Conservation (phyloP, 2,113 vertebrate species). For the Lampris megalopsis region DNA sequence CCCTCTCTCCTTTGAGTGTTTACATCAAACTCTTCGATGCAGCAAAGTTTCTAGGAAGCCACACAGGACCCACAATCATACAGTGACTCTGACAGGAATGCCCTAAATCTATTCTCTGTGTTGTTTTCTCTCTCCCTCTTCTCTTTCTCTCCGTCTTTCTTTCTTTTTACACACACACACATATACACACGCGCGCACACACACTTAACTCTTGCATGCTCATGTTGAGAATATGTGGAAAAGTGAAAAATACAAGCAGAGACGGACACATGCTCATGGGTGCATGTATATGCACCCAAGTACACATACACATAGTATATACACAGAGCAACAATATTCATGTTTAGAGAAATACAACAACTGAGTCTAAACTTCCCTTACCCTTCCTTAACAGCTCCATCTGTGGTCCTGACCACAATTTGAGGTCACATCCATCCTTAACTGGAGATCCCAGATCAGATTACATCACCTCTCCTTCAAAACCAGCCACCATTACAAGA, state of each 20-base stretch:
- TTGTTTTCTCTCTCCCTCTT: constrained; percentile 14
- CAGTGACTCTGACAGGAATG: constrained; percentile 69
- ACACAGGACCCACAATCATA: constrained; percentile 57
- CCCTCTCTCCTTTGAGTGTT: constrained; percentile 61
- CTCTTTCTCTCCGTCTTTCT: constrained; percentile 18
- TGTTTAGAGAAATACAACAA: constrained; percentile 43
- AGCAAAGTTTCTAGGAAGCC: constrained; percentile 65
- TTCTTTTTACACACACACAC: constrained; percentile 33
- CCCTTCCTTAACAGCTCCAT: constrained; percentile 59
- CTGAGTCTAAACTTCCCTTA: constrained; percentile 31
- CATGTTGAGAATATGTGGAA: constrained; percentile 13
- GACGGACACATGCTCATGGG: background rate
- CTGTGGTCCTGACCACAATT: constrained; percentile 25
- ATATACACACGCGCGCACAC: background rate
- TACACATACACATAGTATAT: background rate
- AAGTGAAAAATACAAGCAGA: background rate
- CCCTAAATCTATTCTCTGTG: constrained; percentile 68
- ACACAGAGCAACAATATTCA: constrained; percentile 39
- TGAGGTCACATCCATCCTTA: constrained; percentile 39
- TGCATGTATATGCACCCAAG: background rate
- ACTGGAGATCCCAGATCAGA: constrained; percentile 42
- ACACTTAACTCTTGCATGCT: background rate
- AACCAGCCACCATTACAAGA: constrained; percentile 39
- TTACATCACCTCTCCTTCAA: constrained; percentile 55
- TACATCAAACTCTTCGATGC: constrained; percentile 59